Evolutionary conservation across 2,113 vertebrate genomes (phyloP).

Genomic region (Xenopus laevis): DNA sequence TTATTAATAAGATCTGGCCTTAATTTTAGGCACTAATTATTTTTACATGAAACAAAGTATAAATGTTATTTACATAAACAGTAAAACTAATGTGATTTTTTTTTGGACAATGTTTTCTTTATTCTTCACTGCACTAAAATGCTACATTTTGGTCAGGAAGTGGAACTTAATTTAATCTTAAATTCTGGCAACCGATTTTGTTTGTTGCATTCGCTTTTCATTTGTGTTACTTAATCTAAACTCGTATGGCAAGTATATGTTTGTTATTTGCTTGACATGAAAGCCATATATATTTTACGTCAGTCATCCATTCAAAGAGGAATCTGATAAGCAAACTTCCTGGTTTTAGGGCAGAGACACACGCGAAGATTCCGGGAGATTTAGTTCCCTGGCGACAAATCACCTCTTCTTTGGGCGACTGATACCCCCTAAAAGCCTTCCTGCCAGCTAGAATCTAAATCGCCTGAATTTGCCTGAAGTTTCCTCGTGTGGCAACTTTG

Average conservation of each 20-base stretch:
- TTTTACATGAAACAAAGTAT: neutral
- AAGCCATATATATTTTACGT: conserved; percentile 21
- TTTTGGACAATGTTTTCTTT: neutral
- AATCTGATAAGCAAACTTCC: conserved; percentile 9
- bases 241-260: conserved; percentile 18
- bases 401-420: too few species aligned
- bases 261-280: conserved; percentile 36
- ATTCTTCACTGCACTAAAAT: neutral
- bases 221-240: conserved; percentile 6
- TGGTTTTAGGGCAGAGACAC: too few species aligned
- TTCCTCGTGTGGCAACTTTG: too few species aligned
- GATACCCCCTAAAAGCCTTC: too few species aligned
- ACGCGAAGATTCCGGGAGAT: too few species aligned
- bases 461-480: too few species aligned
- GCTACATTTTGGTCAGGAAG: neutral
- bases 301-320: conserved; percentile 15
- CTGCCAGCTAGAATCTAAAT: too few species aligned
- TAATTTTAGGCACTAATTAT: neutral
- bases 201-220: conserved; percentile 1
- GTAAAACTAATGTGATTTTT: neutral
- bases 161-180: neutral
- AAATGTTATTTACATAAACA: neutral
- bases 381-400: too few species aligned
- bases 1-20: conserved; percentile 5
- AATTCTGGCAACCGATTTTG: neutral